A percentile compares a stretch with the other conserved stretches of the same genome.
Evolutionary conservation across 1,140 invertebrate species (phyloP).

Genomic region (Lepidostoma basale): DNA sequence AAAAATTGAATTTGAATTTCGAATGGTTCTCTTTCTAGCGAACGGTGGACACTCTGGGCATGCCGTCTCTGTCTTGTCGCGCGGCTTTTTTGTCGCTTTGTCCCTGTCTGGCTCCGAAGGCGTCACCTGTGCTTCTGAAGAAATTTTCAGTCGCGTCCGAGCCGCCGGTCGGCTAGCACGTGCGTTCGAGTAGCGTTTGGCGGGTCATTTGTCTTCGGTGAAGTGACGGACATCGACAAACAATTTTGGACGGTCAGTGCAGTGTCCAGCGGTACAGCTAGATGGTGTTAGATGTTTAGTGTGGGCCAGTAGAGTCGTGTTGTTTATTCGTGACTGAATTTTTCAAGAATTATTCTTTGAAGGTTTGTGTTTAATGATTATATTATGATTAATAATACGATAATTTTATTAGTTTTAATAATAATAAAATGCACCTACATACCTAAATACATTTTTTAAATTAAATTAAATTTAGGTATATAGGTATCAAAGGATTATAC

Average conservation of each 20-base stretch:
- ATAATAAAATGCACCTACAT: too few relatives aligned
- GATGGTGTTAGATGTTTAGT: slow-evolving; percentile 33
- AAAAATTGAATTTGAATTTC: background rate
- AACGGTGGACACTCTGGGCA: slow-evolving; percentile 5
- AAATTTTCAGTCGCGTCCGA: slow-evolving; percentile 38
- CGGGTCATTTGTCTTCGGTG: background rate
- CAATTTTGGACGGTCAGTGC: slow-evolving; percentile 21
- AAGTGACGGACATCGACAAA: slow-evolving; percentile 23
- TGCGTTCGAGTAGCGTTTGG: background rate
- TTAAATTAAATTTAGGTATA: too few relatives aligned
- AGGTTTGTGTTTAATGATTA: slow-evolving; percentile 24
- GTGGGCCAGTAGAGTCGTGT: slow-evolving; percentile 1
- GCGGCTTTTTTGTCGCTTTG: slow-evolving; percentile 33
- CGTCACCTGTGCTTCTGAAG: slow-evolving; percentile 34
- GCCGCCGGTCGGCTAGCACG: slow-evolving; percentile 34
- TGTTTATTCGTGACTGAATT: slow-evolving; percentile 11
- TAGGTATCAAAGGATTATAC: too few relatives aligned
- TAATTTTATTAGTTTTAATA: too few relatives aligned
- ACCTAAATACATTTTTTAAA: too few relatives aligned
- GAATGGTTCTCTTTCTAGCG: slow-evolving; percentile 9
- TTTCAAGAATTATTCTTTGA: background rate
- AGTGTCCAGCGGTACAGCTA: slow-evolving; percentile 20
- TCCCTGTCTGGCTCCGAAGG: slow-evolving; percentile 31
- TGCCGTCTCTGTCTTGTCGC: slow-evolving; percentile 28
- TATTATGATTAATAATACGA: too few relatives aligned